Percentiles rank a stretch among this genome's conserved stretches.
Conservation (phyloP, 2,113 vertebrate genomes). For the Sprattus sprattus region DNA sequence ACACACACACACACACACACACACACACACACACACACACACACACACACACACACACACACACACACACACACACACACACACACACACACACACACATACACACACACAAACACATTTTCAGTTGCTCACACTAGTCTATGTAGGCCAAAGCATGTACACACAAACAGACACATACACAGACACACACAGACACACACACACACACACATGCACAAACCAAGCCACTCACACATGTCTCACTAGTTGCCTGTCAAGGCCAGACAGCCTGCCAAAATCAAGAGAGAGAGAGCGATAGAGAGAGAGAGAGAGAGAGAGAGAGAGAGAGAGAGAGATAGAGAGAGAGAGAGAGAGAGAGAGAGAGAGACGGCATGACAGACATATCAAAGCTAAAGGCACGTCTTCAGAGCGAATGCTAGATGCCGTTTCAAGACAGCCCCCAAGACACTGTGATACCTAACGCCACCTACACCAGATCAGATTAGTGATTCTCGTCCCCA, state of each 20-base stretch:
- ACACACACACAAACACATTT: neutral
- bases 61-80: neutral
- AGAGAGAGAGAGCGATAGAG: neutral
- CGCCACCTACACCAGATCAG: neutral
- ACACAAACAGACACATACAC: neutral
- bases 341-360: neutral
- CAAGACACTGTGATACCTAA: neutral
- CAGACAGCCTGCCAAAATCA: neutral
- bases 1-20: neutral
- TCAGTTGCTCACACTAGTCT: neutral
- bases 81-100: neutral
- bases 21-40: neutral
- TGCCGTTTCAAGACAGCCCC: neutral
- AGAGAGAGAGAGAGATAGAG: neutral
- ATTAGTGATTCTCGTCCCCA: conserved; percentile 1
- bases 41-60: neutral
- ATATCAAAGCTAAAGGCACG: neutral
- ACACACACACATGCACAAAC: neutral
- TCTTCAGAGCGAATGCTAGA: neutral
- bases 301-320: neutral
- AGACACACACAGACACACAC: neutral
- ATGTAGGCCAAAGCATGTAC: neutral
- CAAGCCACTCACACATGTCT: neutral
- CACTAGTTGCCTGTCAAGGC: neutral
- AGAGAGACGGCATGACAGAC: neutral